Base-by-base conservation (phyloP, 2,113 vertebrate species). In the Mustela lutreola region DNA sequence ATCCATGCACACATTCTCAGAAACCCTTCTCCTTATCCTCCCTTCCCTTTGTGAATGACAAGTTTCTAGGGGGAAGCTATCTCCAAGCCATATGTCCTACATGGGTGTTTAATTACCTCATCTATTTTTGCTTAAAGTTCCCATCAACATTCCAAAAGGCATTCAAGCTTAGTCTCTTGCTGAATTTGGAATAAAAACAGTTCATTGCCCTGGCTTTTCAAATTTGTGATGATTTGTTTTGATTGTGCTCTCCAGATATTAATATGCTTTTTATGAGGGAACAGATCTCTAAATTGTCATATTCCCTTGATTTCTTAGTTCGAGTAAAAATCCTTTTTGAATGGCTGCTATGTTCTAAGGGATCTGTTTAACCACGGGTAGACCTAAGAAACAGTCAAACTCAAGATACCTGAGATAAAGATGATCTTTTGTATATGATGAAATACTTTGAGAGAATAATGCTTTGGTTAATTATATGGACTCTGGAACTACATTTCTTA, bases 31-130 rank as follows among this genome's bases (percentile, higher is more conserved):
- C 58, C 62, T 63, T 8, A 31, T 45, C 36, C 10, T 42, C 48
- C 75, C 21, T 78, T 95, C 36, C 12, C 67, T 96, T 96, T 91
- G 58, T 62, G 79, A 94, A 96, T 78, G 67, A 93, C 81, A 24
- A 11, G 24, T 58, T 96, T 95, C 71, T 31, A 50, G 19, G 42
- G 71, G 22, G 58, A 88, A 81, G 76, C 33, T 58, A 50, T 95
- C 71, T 56, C 39, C 70, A 65, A 85, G 80, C 85, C 56, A 22
- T 92, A 75, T 95, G 58, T 91, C 88, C 70, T 36, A 65, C 36
- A 9, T 39, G 31, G 78, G 22, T 82, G 28, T 86, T 95, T 94
- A 97, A 97, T 97, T 73, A 94, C 80, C 75, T 92, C 88, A 85
- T 95, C 80, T 81, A 91, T 76, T 97, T 96, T 85, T 91, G 56